Base-by-base conservation (phyloP, 92 coral and sea anemone species). In the Heteractis magnifica region DNA sequence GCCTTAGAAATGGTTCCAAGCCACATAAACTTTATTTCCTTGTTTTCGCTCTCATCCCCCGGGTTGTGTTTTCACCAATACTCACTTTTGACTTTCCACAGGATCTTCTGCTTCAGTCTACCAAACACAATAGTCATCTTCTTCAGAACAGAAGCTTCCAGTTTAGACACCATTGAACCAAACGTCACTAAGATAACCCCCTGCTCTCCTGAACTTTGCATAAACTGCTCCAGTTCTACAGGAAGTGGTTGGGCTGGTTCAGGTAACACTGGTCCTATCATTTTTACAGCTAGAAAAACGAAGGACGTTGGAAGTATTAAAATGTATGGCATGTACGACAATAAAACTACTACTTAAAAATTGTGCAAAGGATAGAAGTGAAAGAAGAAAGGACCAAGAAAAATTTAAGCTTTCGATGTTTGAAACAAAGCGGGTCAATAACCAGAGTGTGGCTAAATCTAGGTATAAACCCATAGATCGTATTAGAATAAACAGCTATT, bases 191-290 rank as follows among this genome's bases (percentile, higher is more conserved):
- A 48, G 50, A 81, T 76, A 21, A 86, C 89, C 56, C 89, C 89
- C 18, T 77, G 52, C 52, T 87, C 83, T 4, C 87, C 90, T 82
- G 90, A 87, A 56, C 86, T 65, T 77, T 87, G 80, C 87, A 87
- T 87, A n/a, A 87, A 87, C 51, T 76, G 77, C 52, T 87, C 90
- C 26, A 87, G 83, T 9, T 88, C 91, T 16, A 71, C 85, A 41
- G 88, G 80, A 75, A 88, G 91, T 1, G 88, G 88, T 65, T 88
- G 58, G 52, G 88, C 82, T 53, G 88, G 86, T 72, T 65, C 65
- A 10, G 91, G 64, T 1, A 88, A 50, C 10, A 88, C 41, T 12
- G 84, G 80, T 60, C 91, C 91, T n/a, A 88, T 80, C 60, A 23
- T 26, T 56, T 70, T 62, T 4, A 72, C 73, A 55, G 76, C 91